These are phyloP conservation scores for Anneissia japonica DNA, from an alignment of 35 echinoderm and acorn worm species.

Conservation along the genomic window DNA sequence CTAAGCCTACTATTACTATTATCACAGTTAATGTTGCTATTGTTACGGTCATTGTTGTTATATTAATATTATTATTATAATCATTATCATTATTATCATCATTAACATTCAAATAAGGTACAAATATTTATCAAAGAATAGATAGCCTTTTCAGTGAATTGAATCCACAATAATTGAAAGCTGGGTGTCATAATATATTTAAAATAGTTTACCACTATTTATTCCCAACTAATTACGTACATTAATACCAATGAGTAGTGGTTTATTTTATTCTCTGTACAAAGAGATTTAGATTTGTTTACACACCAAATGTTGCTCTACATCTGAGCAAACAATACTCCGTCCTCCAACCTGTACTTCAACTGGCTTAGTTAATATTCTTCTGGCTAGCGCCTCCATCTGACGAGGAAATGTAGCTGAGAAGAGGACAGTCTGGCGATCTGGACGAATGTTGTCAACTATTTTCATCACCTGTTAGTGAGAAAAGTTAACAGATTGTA, in stretches of 20 bases:
- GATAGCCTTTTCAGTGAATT: too few relatives aligned
- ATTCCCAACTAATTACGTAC: neutral
- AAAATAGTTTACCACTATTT: too few relatives aligned
- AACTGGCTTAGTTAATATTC: slow-evolving; percentile 87
- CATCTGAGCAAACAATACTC: slow-evolving; percentile 85
- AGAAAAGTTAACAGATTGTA: too few relatives aligned
- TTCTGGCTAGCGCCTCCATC: slow-evolving; percentile 89
- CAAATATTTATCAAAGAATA: too few relatives aligned
- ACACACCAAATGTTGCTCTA: slow-evolving; percentile 78
- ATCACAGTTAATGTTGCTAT: too few relatives aligned
- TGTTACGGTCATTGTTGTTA: too few relatives aligned
- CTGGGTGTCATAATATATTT: too few relatives aligned
- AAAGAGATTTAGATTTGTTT: neutral
- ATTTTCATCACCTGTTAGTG: slow-evolving; percentile 97
- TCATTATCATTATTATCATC: too few relatives aligned
- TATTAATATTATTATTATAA: too few relatives aligned
- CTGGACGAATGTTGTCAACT: slow-evolving; percentile 91
- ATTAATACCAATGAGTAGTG: neutral
- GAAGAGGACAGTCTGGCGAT: slow-evolving; percentile 89
- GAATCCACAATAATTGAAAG: too few relatives aligned
- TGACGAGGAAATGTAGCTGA: slow-evolving; percentile 93
- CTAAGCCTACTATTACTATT: too few relatives aligned
- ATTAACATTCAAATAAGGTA: too few relatives aligned
- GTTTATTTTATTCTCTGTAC: neutral
- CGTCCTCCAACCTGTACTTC: slow-evolving; percentile 93